Percentiles rank a stretch among this genome's conserved stretches.
phyloP scores from a whole-genome alignment of 2,113 vertebrate species.

The Ctenomys sociabilis region DNA sequence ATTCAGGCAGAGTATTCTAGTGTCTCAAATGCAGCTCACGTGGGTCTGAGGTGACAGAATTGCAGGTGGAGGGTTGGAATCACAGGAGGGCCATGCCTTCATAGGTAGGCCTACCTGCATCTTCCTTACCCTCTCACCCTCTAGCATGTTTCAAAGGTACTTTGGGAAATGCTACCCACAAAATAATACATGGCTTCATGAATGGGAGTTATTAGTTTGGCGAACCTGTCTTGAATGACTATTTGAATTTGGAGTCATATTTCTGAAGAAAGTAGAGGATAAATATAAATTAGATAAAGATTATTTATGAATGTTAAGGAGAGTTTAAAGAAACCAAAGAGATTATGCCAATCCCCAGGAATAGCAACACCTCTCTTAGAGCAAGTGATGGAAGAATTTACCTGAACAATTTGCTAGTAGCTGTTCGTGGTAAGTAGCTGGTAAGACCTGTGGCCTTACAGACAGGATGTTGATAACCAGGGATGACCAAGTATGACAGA shows the following conservation, averaged over 20 bases:
- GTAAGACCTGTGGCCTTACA: neutral
- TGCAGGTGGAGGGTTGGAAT: neutral
- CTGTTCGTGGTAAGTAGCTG: neutral
- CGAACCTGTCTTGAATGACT: neutral
- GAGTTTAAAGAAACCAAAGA: neutral
- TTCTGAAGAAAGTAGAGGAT: slow-evolving; percentile 32
- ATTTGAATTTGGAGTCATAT: neutral
- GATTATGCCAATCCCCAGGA: neutral
- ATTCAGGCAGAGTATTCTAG: neutral
- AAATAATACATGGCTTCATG: neutral
- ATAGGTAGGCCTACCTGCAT: rapidly evolving
- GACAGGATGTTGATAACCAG: neutral
- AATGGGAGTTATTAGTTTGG: neutral
- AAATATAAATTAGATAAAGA: neutral
- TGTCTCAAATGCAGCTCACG: neutral
- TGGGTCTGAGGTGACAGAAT: neutral
- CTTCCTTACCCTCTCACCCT: neutral
- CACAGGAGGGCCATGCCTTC: neutral
- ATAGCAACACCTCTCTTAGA: neutral
- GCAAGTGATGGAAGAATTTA: no score
- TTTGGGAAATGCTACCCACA: neutral
- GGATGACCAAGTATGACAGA: neutral
- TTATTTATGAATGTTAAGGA: neutral
- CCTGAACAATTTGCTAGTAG: neutral
- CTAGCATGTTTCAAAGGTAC: neutral